Evolutionary conservation across 2,888 invertebrate genomes (phyloP), one percentile per base, ranked within the genome.

Genomic region (Pammene fasciana): DNA sequence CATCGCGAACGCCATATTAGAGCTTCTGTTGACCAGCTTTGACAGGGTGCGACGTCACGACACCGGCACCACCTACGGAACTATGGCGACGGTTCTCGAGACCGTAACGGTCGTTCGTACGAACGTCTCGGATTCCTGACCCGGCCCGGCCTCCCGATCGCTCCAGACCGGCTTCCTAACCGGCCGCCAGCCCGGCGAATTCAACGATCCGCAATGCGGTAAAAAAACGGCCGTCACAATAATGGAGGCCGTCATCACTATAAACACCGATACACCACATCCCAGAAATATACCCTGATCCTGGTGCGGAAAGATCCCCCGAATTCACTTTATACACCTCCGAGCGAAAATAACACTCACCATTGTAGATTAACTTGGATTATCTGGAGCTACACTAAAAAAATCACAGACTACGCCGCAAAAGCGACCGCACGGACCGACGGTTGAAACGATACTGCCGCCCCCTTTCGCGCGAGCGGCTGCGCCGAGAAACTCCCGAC

Each of bases 341-440:
- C 85, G 81, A 82, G 79, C 82, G 84, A 80, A 90, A 92, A 89
- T 85, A 89, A 84, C 93, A 93, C 93, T 93, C 93, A 93, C 93
- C 93, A 93, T 93, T 83, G 91, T 92, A 89, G 93, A 93, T 93
- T 93, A 93, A 92, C 89, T 92, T 91, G 93, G 93, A 93, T 93
- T 92, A 92, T 89, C 92, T 88, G 91, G 90, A 90, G 92, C 93
- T 93, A 93, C 93, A 93, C 93, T 93, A 93, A 93, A 91, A 68
- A 87, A 92, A 92, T 93, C 93, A 92, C 92, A 92, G 92, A 89
- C 89, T 88, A 89, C 88, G 92, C 89, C 93, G 92, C 92, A 87
- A 90, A 87, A 90, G 91, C 93, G 91, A 91, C 91, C 90, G 79
- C 90, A 89, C 92, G 84, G 86, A 89, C 87, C 93, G 92, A 92